Evolutionary conservation across 2,113 vertebrate genomes (phyloP), one percentile per base, ranked within the genome.

Genomic region (Nipponia nippon): DNA sequence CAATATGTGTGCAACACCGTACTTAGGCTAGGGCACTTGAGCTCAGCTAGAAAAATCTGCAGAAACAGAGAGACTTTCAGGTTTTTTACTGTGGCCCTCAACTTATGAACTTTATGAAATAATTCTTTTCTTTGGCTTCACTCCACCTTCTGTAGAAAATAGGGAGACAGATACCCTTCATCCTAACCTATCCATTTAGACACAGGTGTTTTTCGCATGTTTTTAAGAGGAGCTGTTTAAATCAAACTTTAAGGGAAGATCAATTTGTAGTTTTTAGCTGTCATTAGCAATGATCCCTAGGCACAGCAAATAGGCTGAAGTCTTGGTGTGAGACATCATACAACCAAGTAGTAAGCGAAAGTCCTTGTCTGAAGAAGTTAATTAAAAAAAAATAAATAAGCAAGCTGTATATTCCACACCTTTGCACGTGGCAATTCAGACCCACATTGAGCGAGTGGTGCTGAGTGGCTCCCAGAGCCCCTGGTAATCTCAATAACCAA

Each of bases 1-100:
- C 19, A 25, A 13, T 22, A 11, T 2, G 4, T 36, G 6, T 3
- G 0, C n/a, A 55, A 30, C 18, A 21, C 25, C 1, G 1, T 53
- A 26, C 16, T 55, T 30, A 11, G 49, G 2, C 3, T 6, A 4
- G 13, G 11, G 5, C 11, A 5, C 78, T 67, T 67, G 82, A 85
- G 44, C 47, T 83, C 58, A 49, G 23, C 34, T 40, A 40, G 44
- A 47, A 50, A 22, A 71, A 38, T 34, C 26, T 80, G 30, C 34
- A 75, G 46, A 44, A 81, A 47, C 22, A 44, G 27, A 59, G 18
- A 59, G 21, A 46, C 16, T 46, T 66, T 4, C 2, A 8, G 19
- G 3, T 10, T 58, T 89, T 71, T 83, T 46, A 40, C 26, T 18
- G 50, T 62, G 26, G 21, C 13, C 13, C 5, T 87, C 75, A 47